These are phyloP conservation scores for Caranx ignobilis DNA, from an alignment of 2,113 vertebrate genomes.

Conservation along the genomic window DNA sequence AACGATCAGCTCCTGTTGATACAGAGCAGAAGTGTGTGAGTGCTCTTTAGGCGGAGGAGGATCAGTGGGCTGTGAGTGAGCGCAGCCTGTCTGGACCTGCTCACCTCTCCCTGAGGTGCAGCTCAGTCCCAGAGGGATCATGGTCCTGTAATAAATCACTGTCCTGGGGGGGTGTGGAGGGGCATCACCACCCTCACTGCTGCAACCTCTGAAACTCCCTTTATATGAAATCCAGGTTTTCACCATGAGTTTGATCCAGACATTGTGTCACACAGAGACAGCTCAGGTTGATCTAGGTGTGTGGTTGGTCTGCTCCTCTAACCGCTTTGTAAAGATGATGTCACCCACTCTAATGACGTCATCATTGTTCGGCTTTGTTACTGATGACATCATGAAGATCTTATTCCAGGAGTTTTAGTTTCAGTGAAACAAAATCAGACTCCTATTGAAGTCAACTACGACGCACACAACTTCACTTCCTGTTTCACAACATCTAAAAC, in stretches of 20 bases:
- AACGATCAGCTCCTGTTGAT: constrained; percentile 37
- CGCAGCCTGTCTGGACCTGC: constrained; percentile 28
- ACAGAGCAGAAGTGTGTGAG: constrained; percentile 7
- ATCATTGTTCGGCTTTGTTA: no score
- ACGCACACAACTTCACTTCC: no score
- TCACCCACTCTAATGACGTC: background rate
- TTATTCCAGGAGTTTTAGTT: no score
- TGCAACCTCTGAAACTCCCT: background rate
- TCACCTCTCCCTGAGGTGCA: constrained; percentile 17
- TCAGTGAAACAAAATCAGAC: no score
- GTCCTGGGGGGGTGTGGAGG: background rate
- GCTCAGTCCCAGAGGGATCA: constrained; percentile 14
- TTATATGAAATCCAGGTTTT: background rate
- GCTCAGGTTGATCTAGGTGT: background rate
- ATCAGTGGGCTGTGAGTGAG: constrained; percentile 32
- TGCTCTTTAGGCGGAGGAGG: constrained; percentile 1
- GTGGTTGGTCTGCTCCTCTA: background rate
- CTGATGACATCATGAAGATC: no score
- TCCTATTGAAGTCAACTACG: no score
- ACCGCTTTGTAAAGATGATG: background rate
- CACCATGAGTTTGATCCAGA: background rate
- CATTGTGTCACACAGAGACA: background rate
- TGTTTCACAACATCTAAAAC: constrained; percentile 3
- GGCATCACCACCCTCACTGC: background rate
- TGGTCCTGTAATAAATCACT: background rate